These are phyloP conservation scores for Leucoptera coffeella DNA, from an alignment of 2,888 invertebrate species.

Conservation along the genomic window DNA sequence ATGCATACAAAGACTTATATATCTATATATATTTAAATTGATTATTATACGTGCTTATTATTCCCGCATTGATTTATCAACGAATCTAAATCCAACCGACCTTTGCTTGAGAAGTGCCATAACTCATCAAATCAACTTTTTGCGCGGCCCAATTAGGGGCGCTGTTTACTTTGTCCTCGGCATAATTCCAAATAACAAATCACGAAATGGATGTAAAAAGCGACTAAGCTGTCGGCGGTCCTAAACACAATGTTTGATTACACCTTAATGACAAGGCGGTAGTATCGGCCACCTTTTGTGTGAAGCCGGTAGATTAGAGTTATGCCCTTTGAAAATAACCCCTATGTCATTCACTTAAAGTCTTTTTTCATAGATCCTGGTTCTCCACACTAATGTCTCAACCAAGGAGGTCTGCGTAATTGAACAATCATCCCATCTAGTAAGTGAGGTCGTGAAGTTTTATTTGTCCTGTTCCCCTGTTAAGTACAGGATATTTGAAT, in stretches of 20 bases:
- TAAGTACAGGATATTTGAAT: constrained; percentile 11
- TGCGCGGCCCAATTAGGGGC: no score
- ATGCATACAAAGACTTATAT: no score
- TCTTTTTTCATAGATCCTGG: no score
- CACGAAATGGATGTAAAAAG: constrained; percentile 48
- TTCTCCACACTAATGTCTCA: constrained; percentile 37
- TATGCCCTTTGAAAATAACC: constrained; percentile 21
- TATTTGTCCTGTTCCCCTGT: constrained; percentile 36
- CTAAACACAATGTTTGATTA: constrained; percentile 52
- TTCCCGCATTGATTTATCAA: no score
- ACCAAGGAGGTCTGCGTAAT: constrained; percentile 52
- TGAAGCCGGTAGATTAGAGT: constrained; percentile 36
- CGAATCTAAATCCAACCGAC: no score
- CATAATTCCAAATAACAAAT: constrained; percentile 49
- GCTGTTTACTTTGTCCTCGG: constrained; percentile 45
- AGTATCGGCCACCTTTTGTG: constrained; percentile 38
- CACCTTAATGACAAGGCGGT: constrained; percentile 49
- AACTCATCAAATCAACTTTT: no score
- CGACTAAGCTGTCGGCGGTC: constrained; percentile 50
- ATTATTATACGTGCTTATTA: no score
- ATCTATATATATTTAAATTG: no score
- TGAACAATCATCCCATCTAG: constrained; percentile 52
- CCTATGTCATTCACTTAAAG: no score
- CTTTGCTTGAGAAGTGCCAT: no score
- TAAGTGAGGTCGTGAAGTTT: constrained; percentile 40